Evolutionary conservation across 2,113 vertebrate species (phyloP).

Genomic region (Platysteira castanea): DNA sequence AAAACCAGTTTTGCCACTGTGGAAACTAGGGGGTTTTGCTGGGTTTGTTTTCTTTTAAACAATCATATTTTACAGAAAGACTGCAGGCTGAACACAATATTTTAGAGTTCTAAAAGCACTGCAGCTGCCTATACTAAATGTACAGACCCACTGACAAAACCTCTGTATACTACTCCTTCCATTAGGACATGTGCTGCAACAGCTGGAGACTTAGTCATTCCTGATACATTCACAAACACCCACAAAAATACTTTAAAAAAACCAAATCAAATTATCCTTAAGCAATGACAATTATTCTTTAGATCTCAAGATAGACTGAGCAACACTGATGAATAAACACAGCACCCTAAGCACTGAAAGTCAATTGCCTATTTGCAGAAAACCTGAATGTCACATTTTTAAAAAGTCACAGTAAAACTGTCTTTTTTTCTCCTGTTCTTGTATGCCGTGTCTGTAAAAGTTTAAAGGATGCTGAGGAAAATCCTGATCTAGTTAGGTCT

Average conservation of each 20-base stretch:
- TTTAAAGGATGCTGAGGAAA: not conserved
- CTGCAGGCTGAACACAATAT: not conserved
- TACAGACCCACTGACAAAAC: not conserved
- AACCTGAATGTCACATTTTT: accelerated
- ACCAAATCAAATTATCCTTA: not conserved
- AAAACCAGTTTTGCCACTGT: not conserved
- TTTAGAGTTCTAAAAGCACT: not conserved
- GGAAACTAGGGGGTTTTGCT: not conserved
- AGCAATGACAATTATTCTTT: not conserved
- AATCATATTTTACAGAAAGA: not conserved
- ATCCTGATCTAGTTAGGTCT: not conserved
- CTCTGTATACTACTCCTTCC: not conserved
- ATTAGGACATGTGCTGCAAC: not conserved
- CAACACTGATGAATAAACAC: not conserved
- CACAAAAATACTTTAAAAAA: not conserved
- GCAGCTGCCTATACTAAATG: not conserved
- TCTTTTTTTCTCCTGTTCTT: not conserved
- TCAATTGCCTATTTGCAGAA: not conserved
- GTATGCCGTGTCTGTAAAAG: not conserved
- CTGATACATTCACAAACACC: not conserved
- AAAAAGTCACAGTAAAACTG: not conserved
- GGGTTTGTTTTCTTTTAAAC: not conserved
- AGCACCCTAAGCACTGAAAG: not conserved
- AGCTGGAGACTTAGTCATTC: not conserved
- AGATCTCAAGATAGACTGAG: not conserved